Base-by-base conservation (phyloP, 2,113 vertebrate genomes). In the Chamaetylas fuelleborni region DNA sequence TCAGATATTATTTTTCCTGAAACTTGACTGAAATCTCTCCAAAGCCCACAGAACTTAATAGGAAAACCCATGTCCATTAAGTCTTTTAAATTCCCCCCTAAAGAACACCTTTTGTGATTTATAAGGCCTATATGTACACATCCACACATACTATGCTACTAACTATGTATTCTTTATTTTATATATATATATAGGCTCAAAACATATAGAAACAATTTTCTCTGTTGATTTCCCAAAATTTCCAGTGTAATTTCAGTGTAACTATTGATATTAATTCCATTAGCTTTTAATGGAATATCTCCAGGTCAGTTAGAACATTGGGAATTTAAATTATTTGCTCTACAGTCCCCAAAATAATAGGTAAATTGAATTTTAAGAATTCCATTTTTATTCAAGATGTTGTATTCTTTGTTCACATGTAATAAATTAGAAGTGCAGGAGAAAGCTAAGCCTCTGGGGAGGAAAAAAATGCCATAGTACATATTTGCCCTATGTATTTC, bases 391-490 rank as follows among this genome's bases (percentile, higher is more conserved):
- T 73, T 25, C 13, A 42, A 82, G 45, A 40, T 87, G 5, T 6
- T 77, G 12, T 20, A 71, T 73, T 78, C 62, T 86, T n/a, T 86
- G 29, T 81, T 85, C 25, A 45, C 1, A 0, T 73, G 9, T 50
- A 65, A 72, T 79, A 90, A 93, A 88, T 53, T 43, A 56, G 14
- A 58, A 50, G 26, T 43, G 17, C 23, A 93, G 86, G 22, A 81
- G 19, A 90, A 95, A 70, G 14, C 38, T 56, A 70, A 53, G 36
- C 3, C 25, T 78, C 40, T n/a, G 25, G 15, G 72, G 28, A 62
- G 15, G 69, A 72, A 84, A 84, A 77, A 73, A 25, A 14, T 14
- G 9, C 6, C 19, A 47, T 31, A 31, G 36, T 36, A 13, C 13
- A 48, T 5, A 1, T 54, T 79, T 92, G 22, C 28, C 40, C 38